phyloP scores from a whole-genome alignment of 2,797 vertebrate species.

The Paratrypauchen microcephalus region DNA sequence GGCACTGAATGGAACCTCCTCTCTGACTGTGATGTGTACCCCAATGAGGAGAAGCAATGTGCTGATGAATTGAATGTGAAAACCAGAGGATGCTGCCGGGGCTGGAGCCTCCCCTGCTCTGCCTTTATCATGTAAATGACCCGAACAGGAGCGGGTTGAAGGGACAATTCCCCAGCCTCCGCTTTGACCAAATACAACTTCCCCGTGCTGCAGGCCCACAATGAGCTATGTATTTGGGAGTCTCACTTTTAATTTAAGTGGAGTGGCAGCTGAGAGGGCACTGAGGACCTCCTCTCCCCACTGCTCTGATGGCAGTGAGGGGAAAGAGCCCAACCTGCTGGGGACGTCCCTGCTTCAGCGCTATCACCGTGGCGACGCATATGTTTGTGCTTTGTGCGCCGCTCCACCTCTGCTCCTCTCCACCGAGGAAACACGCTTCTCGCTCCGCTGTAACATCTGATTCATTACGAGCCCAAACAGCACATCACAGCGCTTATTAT shows the following conservation, averaged over 20 bases:
- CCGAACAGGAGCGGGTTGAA: conserved; percentile 70
- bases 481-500: conserved; percentile 78
- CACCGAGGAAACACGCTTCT: conserved; percentile 66
- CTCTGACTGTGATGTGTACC: conserved; percentile 68
- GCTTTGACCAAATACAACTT: conserved; percentile 88
- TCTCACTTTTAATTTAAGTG: conserved; percentile 90
- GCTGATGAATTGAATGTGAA: conserved; percentile 72
- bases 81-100: conserved; percentile 4
- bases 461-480: conserved; percentile 73
- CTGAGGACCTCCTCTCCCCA: conserved; percentile 77
- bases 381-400: conserved; percentile 35
- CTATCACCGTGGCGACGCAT: conserved; percentile 22
- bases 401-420: conserved; percentile 68
- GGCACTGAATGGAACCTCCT: conserved; percentile 66
- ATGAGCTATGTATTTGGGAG: conserved; percentile 86
- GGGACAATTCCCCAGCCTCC: conserved; percentile 85
- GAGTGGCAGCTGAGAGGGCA: conserved; percentile 87
- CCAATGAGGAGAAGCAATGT: conserved; percentile 69
- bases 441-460: conserved; percentile 71
- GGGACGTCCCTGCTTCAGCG: conserved; percentile 49
- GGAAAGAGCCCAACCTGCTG: conserved; percentile 54
- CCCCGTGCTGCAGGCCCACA: conserved; percentile 79
- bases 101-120: conserved; percentile 65
- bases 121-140: conserved; percentile 96
- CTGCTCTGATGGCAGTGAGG: conserved; percentile 65